phyloP scores from a whole-genome alignment of 2,113 vertebrate genomes.

The Antigone vipio region DNA sequence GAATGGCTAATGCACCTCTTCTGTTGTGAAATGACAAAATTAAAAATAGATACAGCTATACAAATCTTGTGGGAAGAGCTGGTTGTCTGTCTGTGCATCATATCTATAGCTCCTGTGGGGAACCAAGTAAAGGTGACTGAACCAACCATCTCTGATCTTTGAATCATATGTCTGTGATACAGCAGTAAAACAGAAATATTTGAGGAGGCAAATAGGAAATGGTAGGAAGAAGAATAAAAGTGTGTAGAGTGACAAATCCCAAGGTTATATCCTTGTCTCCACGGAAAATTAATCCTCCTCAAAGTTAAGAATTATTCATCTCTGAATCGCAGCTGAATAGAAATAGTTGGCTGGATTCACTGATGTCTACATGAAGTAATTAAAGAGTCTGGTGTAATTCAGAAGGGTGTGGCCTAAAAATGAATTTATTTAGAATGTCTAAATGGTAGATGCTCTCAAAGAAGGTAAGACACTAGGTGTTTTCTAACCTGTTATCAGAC shows the following conservation, averaged over 20 bases:
- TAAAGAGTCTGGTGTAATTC: background rate
- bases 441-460: background rate
- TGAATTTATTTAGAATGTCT: background rate
- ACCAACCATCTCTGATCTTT: background rate
- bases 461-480: background rate
- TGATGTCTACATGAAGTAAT: background rate
- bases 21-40: background rate
- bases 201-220: background rate
- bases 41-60: background rate
- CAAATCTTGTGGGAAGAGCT: background rate
- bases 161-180: background rate
- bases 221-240: background rate
- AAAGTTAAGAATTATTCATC: background rate
- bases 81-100: background rate
- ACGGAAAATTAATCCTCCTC: background rate
- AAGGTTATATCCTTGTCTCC: background rate
- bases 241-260: background rate
- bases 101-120: background rate
- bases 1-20: background rate
- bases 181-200: background rate
- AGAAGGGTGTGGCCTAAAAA: background rate
- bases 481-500: conserved; percentile 12
- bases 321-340: background rate
- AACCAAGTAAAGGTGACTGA: background rate
- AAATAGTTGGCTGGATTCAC: background rate